Conservation (phyloP, 2,797 vertebrate genomes). For the Bovichtus variegatus region DNA sequence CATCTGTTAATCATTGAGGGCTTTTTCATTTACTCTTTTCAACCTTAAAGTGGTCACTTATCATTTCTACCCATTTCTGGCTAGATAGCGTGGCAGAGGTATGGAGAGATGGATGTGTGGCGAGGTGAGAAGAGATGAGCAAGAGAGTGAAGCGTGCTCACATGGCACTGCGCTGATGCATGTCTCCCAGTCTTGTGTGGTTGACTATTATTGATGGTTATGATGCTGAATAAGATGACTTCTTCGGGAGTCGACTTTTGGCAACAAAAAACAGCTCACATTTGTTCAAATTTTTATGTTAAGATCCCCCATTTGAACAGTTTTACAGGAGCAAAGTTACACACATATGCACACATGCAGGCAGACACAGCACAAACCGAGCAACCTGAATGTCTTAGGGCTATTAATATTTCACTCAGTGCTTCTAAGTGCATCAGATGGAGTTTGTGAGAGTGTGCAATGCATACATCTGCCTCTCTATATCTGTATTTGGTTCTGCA, state of each 20-base stretch:
- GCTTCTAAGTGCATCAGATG: constrained; percentile 63
- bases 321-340: constrained; percentile 14
- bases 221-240: constrained; percentile 1
- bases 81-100: background rate
- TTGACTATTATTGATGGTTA: background rate
- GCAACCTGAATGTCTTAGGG: constrained; percentile 36
- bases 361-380: constrained; percentile 21
- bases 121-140: constrained; percentile 36
- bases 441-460: constrained; percentile 29
- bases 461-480: constrained; percentile 39
- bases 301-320: constrained; percentile 1
- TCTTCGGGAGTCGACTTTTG: background rate
- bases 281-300: constrained; percentile 33
- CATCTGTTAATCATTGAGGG: constrained; percentile 8
- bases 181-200: background rate
- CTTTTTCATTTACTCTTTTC: constrained; percentile 36
- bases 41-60: constrained; percentile 35
- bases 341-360: constrained; percentile 10
- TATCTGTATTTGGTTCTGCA: constrained; percentile 54
- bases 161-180: constrained; percentile 46
- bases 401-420: constrained; percentile 78
- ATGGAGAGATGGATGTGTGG: background rate
- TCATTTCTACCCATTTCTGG: constrained; percentile 19
- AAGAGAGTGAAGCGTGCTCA: constrained; percentile 34
- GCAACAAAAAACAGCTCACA: background rate